Evolutionary conservation across 2,797 vertebrate species (phyloP).

Genomic region (Sebastes vulpes): DNA sequence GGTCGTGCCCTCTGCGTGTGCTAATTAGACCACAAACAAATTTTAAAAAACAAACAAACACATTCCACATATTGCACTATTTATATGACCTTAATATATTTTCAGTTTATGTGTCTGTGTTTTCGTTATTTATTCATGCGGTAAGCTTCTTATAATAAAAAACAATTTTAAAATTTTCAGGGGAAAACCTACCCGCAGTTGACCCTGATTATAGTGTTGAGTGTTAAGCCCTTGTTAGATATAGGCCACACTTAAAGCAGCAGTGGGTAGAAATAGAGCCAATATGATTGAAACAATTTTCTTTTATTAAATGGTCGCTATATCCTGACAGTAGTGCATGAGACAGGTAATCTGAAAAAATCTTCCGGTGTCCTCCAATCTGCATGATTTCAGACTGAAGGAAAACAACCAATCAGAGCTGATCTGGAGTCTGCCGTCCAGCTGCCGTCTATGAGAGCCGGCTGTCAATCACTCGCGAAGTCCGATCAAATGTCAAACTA

Average conservation of each 20-base stretch:
- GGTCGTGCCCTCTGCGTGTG: conserved; percentile 22
- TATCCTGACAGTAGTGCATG: too few relatives aligned
- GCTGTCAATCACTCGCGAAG: too few relatives aligned
- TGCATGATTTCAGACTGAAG: too few relatives aligned
- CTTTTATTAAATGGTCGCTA: rapidly evolving
- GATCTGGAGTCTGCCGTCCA: too few relatives aligned
- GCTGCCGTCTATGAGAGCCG: too few relatives aligned
- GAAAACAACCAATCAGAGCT: too few relatives aligned
- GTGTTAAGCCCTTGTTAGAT: conserved; percentile 45
- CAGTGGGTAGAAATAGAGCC: too few relatives aligned
- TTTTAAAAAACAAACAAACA: conserved; percentile 62
- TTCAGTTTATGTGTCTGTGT: conserved; percentile 14
- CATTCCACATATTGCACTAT: conserved; percentile 66
- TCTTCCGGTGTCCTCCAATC: too few relatives aligned
- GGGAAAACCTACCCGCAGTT: conserved; percentile 34
- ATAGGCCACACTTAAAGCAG: conserved; percentile 23
- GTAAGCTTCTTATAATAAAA: conserved; percentile 39
- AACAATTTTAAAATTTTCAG: conserved; percentile 18
- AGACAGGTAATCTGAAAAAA: too few relatives aligned
- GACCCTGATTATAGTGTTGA: conserved; percentile 39
- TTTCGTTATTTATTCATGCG: conserved; percentile 52
- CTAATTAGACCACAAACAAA: conserved; percentile 71
- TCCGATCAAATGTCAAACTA: too few relatives aligned
- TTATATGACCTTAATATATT: conserved; percentile 45
- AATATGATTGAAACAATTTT: too few relatives aligned